Evolutionary conservation across 1,140 invertebrate genomes (phyloP).

Genomic region (Xylocopa sonorina): DNA sequence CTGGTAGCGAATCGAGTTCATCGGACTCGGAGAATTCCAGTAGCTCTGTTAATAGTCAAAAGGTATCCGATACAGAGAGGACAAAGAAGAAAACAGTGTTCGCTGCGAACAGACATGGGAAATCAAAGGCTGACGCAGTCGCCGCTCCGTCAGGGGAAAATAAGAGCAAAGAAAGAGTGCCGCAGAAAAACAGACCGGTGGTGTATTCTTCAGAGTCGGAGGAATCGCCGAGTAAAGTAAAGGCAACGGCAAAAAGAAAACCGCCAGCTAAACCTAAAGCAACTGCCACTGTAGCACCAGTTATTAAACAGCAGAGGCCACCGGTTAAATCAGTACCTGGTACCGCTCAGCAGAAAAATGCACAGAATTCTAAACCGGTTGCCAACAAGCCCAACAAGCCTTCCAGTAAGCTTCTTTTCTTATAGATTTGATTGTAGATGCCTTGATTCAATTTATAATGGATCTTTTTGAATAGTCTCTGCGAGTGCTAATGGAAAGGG

Average conservation of each 20-base stretch:
- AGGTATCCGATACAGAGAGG: slow-evolving; percentile 78
- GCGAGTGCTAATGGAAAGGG: slow-evolving; percentile 66
- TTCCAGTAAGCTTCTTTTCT: slow-evolving; percentile 60
- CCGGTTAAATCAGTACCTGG: slow-evolving; percentile 70
- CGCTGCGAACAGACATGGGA: slow-evolving; percentile 75
- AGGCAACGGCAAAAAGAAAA: slow-evolving; percentile 78
- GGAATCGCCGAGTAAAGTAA: slow-evolving; percentile 79
- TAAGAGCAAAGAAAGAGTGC: slow-evolving; percentile 76
- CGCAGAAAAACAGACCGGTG: slow-evolving; percentile 68
- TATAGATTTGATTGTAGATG: not conserved
- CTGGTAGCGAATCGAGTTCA: slow-evolving; percentile 86
- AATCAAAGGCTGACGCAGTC: slow-evolving; percentile 76
- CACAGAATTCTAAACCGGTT: slow-evolving; percentile 63
- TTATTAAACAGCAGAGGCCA: slow-evolving; percentile 77
- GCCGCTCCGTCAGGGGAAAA: slow-evolving; percentile 60
- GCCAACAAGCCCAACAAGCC: slow-evolving; percentile 74
- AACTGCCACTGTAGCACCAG: slow-evolving; percentile 80
- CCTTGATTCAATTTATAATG: not conserved
- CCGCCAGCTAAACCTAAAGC: slow-evolving; percentile 82
- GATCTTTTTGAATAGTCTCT: slow-evolving; percentile 43
- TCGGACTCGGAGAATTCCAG: slow-evolving; percentile 88
- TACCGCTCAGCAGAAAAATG: slow-evolving; percentile 74
- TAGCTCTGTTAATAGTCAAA: slow-evolving; percentile 80
- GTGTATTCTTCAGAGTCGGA: slow-evolving; percentile 83
- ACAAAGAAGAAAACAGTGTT: slow-evolving; percentile 82